phyloP scores from a whole-genome alignment of 2,888 invertebrate genomes.

The Spicauda simplicius region DNA sequence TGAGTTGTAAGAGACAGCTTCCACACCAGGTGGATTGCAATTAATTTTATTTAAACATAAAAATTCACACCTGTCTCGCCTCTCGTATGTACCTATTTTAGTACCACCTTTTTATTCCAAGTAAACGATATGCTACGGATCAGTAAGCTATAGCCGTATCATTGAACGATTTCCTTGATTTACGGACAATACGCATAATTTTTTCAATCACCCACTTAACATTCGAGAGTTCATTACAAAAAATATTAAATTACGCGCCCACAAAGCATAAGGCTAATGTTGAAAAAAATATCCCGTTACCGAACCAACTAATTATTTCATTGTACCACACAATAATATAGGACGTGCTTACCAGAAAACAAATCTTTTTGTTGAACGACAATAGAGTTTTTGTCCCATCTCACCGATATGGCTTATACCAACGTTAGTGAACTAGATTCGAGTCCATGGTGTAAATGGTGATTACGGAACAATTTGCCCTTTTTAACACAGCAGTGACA shows the following conservation, averaged over 20 bases:
- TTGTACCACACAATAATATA: conserved; percentile 72
- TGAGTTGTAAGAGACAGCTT: background rate
- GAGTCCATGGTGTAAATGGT: background rate
- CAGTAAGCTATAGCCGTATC: conserved; percentile 47
- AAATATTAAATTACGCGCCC: conserved; percentile 80
- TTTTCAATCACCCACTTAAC: conserved; percentile 63
- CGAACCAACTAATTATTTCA: conserved; percentile 79
- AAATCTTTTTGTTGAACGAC: conserved; percentile 73
- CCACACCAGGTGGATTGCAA: background rate
- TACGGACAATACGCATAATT: conserved; percentile 59
- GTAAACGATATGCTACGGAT: conserved; percentile 36
- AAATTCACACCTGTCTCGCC: conserved; percentile 15
- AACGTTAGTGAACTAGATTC: conserved; percentile 21
- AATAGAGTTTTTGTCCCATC: conserved; percentile 66
- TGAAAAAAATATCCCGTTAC: conserved; percentile 75
- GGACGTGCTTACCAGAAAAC: conserved; percentile 77
- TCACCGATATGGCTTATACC: conserved; percentile 58
- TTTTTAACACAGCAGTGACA: background rate
- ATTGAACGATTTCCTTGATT: conserved; percentile 54
- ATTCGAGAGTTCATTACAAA: conserved; percentile 68
- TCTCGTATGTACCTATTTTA: background rate
- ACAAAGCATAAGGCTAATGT: conserved; percentile 71
- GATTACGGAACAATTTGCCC: background rate
- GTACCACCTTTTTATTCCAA: conserved; percentile 3
- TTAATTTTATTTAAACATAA: conserved; percentile 4